These are phyloP conservation scores for Zelostemma sp. DNA, from an alignment of 1,140 invertebrate genomes.

Conservation along the genomic window DNA sequence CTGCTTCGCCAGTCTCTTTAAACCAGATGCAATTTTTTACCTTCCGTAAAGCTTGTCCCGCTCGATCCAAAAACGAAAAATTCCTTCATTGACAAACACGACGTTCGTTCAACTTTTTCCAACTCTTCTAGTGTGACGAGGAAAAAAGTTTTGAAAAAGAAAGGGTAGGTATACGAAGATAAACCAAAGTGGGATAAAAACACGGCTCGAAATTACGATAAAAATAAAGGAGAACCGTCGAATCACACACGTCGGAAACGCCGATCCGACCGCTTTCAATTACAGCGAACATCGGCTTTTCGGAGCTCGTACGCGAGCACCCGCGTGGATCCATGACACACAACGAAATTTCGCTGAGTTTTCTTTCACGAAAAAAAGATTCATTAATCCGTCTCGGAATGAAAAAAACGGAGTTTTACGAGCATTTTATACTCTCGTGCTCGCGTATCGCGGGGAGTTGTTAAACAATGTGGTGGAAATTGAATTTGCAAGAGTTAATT, in stretches of 20 bases:
- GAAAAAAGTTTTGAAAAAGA: too few species aligned
- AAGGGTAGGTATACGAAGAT: too few species aligned
- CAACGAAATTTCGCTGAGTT: neutral
- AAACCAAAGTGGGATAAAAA: too few species aligned
- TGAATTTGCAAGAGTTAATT: conserved; percentile 19
- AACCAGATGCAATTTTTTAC: too few species aligned
- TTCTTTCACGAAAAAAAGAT: conserved; percentile 24
- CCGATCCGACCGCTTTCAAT: conserved; percentile 51
- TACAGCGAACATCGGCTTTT: conserved; percentile 46
- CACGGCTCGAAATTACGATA: conserved; percentile 23
- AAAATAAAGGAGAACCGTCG: conserved; percentile 30
- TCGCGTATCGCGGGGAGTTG: neutral
- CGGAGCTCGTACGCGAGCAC: conserved; percentile 26
- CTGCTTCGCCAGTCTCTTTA: too few species aligned
- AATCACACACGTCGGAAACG: conserved; percentile 45
- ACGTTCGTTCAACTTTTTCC: too few species aligned
- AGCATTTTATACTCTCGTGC: too few species aligned
- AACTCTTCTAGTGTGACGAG: too few species aligned
- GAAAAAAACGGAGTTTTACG: too few species aligned
- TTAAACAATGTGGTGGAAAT: conserved; percentile 1
- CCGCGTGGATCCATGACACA: conserved; percentile 42
- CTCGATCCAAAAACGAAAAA: conserved; percentile 10
- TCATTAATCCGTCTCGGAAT: too few species aligned
- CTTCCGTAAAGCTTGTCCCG: neutral
- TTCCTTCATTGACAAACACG: too few species aligned